Base-by-base conservation (phyloP, 2,113 vertebrate genomes). In the Thalassoma bifasciatum region DNA sequence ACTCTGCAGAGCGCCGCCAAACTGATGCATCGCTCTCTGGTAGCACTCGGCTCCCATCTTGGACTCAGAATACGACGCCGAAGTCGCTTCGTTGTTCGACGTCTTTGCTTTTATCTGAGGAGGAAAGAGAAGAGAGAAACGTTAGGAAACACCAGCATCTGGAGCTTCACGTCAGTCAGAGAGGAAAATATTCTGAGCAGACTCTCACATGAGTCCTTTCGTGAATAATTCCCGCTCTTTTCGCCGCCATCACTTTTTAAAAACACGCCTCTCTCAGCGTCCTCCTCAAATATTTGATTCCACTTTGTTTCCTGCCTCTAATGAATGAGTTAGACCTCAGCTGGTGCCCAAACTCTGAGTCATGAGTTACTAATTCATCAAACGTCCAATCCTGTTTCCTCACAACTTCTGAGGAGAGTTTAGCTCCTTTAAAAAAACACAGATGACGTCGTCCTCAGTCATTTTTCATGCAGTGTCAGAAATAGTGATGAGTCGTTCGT, bases 41-140 rank as follows among this genome's bases (percentile, higher is more conserved):
- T 92, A 92, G 9, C 23, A 0, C 8, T 37, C 62, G 0, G 91
- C 88, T 0, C 72, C 50, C 77, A 52, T 59, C 78, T 91, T 92
- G 52, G 47, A 82, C 7, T 24, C 77, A 40, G 22, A 34, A 50
- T 86, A 86, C 0, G 72, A 74, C 9, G 10, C 46, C 0, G 8
- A 10, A 0, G 63, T 1, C 4, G 52, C 0, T 2, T 69, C 85
- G 38, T 59, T n/a, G 0, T 24, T 26, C 1, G 7, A 12, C 12
- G 10, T 42, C 40, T 77, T 57, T 10, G 51, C 26, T 0, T 26
- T 71, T 8, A 88, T 4, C 87, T 89, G 72, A 40, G n/a, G 19
- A 10, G 46, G 0, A 26, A 51, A 44, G 1, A 36, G 4, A 60
- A 36, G 24, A 19, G n/a, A 24, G 22, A 13, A 38, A 42, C 10